Percentiles rank a stretch among this genome's conserved stretches.
Evolutionary conservation across 2,797 vertebrate species (phyloP).

Genomic region (Halcyon badia): DNA sequence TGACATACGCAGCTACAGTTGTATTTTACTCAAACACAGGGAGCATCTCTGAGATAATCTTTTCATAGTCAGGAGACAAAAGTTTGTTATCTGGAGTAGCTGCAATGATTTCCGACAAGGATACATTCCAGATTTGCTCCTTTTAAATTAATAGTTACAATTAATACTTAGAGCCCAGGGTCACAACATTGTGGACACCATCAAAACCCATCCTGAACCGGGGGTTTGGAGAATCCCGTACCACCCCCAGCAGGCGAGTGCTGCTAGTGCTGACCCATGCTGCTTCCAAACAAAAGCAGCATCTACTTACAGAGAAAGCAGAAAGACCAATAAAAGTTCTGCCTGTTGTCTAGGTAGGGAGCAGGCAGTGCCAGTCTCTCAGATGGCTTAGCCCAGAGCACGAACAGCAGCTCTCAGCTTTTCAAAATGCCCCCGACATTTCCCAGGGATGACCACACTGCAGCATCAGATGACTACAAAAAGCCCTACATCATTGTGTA

Average conservation of each 20-base stretch:
- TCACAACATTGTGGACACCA: background rate
- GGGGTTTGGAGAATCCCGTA: background rate
- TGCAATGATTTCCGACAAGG: background rate
- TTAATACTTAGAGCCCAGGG: background rate
- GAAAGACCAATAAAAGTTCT: background rate
- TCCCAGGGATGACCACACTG: background rate
- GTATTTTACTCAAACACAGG: background rate
- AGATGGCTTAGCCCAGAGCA: background rate
- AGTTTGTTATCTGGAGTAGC: background rate
- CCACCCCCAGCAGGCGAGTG: fast-evolving
- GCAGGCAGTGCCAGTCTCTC: background rate
- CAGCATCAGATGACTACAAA: background rate
- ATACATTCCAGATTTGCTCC: background rate
- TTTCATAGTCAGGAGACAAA: background rate
- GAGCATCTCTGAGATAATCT: background rate
- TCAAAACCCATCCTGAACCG: background rate
- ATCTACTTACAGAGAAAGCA: background rate
- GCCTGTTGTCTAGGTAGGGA: background rate
- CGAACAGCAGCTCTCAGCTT: background rate
- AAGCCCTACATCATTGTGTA: background rate
- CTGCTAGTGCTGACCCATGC: fast-evolving
- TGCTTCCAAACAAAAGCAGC: background rate
- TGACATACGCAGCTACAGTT: background rate
- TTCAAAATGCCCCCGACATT: background rate
- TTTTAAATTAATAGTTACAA: background rate